These are phyloP conservation scores for Cephus sareptanus DNA, from an alignment of 2,888 invertebrate genomes.

Conservation along the genomic window DNA sequence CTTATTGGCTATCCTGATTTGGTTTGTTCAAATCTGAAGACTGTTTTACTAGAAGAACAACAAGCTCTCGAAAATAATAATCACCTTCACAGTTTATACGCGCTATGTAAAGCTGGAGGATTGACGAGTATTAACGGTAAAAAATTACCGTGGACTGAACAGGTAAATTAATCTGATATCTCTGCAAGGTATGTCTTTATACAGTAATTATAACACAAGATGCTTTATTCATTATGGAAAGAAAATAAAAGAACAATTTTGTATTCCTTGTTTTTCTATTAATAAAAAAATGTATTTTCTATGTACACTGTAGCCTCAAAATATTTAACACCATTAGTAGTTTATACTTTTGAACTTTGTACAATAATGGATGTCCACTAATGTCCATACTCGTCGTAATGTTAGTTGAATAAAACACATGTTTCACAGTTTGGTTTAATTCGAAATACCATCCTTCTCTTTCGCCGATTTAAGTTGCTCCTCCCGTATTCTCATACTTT, in stretches of 20 bases:
- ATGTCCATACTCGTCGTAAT: background rate
- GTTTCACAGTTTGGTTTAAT: background rate
- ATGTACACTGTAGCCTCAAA: slow-evolving; percentile 4
- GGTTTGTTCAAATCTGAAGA: slow-evolving; percentile 69
- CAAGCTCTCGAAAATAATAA: slow-evolving; percentile 66
- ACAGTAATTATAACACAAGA: background rate
- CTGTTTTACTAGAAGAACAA: slow-evolving; percentile 67
- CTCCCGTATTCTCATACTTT: background rate
- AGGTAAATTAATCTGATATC: background rate
- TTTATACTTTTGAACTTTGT: too few species aligned
- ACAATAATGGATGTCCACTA: too few species aligned
- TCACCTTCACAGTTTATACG: slow-evolving; percentile 68
- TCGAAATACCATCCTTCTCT: background rate
- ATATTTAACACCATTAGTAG: too few species aligned
- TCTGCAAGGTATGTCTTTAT: too few species aligned
- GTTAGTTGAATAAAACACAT: background rate
- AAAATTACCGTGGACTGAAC: slow-evolving; percentile 1
- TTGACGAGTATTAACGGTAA: slow-evolving; percentile 38
- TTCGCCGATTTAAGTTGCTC: background rate
- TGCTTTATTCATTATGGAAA: background rate
- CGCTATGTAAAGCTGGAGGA: slow-evolving; percentile 64
- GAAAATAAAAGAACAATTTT: slow-evolving; percentile 1
- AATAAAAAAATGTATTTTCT: background rate
- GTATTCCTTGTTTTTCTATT: background rate
- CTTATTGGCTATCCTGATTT: slow-evolving; percentile 68